A percentile compares a stretch with the other conserved stretches of the same genome.
These are phyloP conservation scores for Chelonia mydas DNA, from an alignment of 2,797 vertebrate genomes.

Conservation along the genomic window DNA sequence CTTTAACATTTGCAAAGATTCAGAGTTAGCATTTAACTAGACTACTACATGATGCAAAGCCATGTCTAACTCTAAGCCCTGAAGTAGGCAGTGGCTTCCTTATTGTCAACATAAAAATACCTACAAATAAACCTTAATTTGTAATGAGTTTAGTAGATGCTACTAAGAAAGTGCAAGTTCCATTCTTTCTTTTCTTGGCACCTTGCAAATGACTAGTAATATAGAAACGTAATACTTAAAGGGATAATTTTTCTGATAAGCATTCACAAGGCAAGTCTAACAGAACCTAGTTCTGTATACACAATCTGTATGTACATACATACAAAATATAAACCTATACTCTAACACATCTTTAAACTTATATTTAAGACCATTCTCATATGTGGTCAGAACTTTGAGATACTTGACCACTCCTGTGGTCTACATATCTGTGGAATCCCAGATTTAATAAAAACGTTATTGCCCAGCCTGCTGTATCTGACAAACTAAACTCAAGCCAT, in stretches of 20 bases:
- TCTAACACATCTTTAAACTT: neutral
- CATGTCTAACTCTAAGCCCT: neutral
- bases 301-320: rapidly evolving
- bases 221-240: neutral
- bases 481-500: neutral
- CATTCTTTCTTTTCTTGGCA: neutral
- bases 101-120: neutral
- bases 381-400: neutral
- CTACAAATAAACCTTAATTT: neutral
- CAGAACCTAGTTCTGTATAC: neutral
- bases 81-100: neutral
- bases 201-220: neutral
- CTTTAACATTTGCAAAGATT: neutral
- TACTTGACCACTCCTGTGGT: neutral
- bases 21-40: neutral
- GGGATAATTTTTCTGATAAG: neutral
- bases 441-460: neutral
- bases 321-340: neutral
- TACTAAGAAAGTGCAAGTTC: neutral
- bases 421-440: neutral
- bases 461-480: neutral
- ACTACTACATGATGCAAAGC: rapidly evolving
- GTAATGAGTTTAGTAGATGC: neutral
- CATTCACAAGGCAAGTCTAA: neutral
- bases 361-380: neutral